phyloP scores from a whole-genome alignment of 1,140 invertebrate genomes.

The Scylla paramamosain region DNA sequence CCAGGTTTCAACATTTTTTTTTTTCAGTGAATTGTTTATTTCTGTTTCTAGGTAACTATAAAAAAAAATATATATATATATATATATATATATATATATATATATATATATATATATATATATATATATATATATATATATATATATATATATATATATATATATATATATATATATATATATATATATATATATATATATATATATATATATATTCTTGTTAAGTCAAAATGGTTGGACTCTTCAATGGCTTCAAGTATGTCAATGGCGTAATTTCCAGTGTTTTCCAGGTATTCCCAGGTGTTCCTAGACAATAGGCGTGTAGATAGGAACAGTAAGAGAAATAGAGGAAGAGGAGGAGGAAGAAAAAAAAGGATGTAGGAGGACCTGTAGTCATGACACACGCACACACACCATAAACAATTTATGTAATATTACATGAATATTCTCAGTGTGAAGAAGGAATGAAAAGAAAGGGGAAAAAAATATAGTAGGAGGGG shows the following conservation, averaged over 20 bases:
- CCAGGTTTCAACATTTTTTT: background rate
- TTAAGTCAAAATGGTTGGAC: background rate
- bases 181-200: constrained; percentile 57
- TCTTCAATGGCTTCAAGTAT: background rate
- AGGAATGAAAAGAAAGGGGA: too few species aligned
- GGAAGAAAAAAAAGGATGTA: too few species aligned
- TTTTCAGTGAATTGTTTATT: too few species aligned
- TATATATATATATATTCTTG: constrained; percentile 52
- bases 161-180: constrained; percentile 52
- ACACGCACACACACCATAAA: too few species aligned
- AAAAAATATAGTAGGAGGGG: too few species aligned
- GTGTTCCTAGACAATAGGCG: too few species aligned
- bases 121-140: constrained; percentile 45
- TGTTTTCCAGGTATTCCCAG: too few species aligned
- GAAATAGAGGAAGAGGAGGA: too few species aligned
- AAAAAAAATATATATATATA: background rate
- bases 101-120: background rate
- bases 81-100: background rate
- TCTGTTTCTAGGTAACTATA: background rate
- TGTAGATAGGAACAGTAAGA: too few species aligned
- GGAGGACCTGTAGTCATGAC: too few species aligned
- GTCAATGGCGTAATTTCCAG: background rate
- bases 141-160: constrained; percentile 45
- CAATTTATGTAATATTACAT: too few species aligned
- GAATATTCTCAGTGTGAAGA: too few species aligned